These are phyloP conservation scores for Yponomeuta cagnagella DNA, from an alignment of 2,888 invertebrate species.

Conservation along the genomic window DNA sequence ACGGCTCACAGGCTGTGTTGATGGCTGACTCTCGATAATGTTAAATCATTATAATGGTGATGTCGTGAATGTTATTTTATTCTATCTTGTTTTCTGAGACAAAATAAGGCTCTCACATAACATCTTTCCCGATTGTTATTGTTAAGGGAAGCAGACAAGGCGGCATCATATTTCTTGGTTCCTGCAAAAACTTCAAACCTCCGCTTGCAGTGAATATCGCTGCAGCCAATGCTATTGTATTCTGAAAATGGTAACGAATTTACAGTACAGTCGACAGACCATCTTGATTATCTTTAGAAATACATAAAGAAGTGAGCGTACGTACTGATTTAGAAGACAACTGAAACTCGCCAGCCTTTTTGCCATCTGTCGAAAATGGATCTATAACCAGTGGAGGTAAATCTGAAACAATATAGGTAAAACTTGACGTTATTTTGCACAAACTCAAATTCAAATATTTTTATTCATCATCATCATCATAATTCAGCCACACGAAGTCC, in stretches of 20 bases:
- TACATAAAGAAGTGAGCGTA: background rate
- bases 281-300: no score
- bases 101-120: slow-evolving; percentile 37
- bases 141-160: slow-evolving; percentile 39
- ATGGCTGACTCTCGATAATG: no score
- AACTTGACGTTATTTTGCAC: no score
- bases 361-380: slow-evolving; percentile 29
- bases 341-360: slow-evolving; percentile 35
- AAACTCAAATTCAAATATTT: no score
- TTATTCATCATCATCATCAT: no score
- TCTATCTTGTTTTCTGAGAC: no score
- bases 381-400: slow-evolving; percentile 34
- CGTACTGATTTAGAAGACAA: slow-evolving; percentile 25
- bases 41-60: no score
- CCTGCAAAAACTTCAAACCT: slow-evolving; percentile 33
- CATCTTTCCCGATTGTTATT: slow-evolving; percentile 44
- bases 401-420: slow-evolving; percentile 10
- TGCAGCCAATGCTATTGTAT: slow-evolving; percentile 31
- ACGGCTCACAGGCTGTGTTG: no score
- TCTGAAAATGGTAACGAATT: slow-evolving; percentile 28
- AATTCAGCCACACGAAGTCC: no score
- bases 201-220: slow-evolving; percentile 37
- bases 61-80: no score
- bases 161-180: slow-evolving; percentile 21
- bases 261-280: background rate